These are phyloP conservation scores for Gasterosteus nipponicus DNA, from an alignment of 2,113 vertebrate genomes.

Conservation along the genomic window DNA sequence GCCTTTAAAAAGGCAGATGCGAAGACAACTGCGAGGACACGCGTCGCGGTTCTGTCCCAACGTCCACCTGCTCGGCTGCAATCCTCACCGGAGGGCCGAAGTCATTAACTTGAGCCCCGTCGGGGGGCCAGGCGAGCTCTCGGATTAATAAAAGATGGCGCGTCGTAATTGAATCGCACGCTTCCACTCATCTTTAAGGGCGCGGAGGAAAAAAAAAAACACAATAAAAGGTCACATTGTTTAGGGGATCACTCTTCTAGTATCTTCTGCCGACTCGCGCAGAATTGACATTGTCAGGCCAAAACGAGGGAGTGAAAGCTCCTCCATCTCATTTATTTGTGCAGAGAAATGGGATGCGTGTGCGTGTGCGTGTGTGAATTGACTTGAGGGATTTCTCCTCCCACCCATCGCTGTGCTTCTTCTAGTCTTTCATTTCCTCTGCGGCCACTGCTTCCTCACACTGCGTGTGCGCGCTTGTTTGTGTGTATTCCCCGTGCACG, in stretches of 20 bases:
- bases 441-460: conserved; percentile 42
- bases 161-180: conserved; percentile 43
- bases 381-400: conserved; percentile 68
- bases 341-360: conserved; percentile 26
- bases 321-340: conserved; percentile 37
- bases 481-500: conserved; percentile 30
- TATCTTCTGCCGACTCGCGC: conserved; percentile 5
- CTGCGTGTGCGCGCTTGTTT: conserved; percentile 33
- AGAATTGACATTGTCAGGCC: conserved; percentile 31
- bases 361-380: conserved; percentile 36
- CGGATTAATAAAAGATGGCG: conserved; percentile 33
- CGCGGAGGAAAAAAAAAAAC: background rate
- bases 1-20: background rate
- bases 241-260: background rate
- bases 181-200: conserved; percentile 38
- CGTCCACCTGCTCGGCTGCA: conserved; percentile 14
- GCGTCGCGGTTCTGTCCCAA: conserved; percentile 18
- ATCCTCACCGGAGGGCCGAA: conserved; percentile 49
- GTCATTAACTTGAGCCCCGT: conserved; percentile 63
- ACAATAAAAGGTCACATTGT: conserved; percentile 27
- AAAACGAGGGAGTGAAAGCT: conserved; percentile 43
- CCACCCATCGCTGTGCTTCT: conserved; percentile 56
- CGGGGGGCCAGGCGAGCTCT: conserved; percentile 36
- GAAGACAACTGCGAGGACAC: background rate
- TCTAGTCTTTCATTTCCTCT: conserved; percentile 76